Conservation (phyloP, 1,140 invertebrate species). For the Drosophila elegans region DNA sequence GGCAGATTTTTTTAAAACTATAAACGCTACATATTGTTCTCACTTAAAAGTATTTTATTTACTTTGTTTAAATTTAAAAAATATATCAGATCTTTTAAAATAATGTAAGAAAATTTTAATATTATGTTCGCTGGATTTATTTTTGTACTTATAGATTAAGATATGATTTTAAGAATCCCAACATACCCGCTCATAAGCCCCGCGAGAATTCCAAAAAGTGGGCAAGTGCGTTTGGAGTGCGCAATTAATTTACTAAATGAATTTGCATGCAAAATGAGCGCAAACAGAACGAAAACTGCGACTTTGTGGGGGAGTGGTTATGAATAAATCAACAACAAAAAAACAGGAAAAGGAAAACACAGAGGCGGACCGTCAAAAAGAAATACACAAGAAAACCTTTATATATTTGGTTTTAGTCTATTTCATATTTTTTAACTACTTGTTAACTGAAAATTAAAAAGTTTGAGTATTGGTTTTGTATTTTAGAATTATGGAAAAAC, state of each 20-base stretch:
- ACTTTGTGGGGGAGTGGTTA: conserved; percentile 33
- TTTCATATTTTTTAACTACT: no score
- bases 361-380: conserved; percentile 5
- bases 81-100: no score
- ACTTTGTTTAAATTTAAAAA: no score
- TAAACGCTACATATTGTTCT: no score
- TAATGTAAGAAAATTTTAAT: no score
- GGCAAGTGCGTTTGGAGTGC: conserved; percentile 62
- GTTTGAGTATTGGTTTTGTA: no score
- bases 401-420: no score
- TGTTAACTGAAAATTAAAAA: no score
- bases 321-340: conserved; percentile 27
- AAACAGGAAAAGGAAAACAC: background rate
- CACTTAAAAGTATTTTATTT: no score
- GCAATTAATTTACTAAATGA: conserved; percentile 83
- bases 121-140: no score
- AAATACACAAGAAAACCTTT: conserved; percentile 7
- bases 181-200: conserved; percentile 11
- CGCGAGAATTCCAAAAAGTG: conserved; percentile 31
- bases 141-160: background rate
- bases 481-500: no score
- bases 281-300: conserved; percentile 47
- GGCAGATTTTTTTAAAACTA: background rate
- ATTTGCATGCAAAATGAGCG: conserved; percentile 79
- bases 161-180: background rate